Evolutionary conservation across 92 coral and sea anemone genomes (phyloP).

Genomic region (Epizoanthus illoricatus): DNA sequence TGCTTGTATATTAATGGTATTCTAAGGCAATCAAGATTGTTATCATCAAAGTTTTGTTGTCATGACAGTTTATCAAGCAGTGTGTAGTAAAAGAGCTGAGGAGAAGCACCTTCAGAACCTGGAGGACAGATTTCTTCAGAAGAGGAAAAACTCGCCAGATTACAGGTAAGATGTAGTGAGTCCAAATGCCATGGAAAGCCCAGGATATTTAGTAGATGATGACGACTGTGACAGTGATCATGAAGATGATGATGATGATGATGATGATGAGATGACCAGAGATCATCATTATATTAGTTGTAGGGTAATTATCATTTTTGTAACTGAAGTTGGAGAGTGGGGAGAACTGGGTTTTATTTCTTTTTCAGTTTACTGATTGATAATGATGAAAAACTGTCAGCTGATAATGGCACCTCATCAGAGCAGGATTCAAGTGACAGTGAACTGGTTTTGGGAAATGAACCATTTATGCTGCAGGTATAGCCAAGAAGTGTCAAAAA

Average conservation of each 20-base stretch:
- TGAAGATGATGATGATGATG: not conserved
- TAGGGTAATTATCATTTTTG: too few relatives aligned
- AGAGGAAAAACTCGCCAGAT: conserved; percentile 50
- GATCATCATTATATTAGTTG: too few relatives aligned
- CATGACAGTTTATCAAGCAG: conserved; percentile 61
- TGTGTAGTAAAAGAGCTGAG: conserved; percentile 60
- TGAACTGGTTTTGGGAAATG: conserved; percentile 64
- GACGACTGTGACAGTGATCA: not conserved
- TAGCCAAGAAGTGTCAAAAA: conserved; percentile 36
- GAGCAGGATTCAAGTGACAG: conserved; percentile 57
- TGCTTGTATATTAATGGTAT: not conserved
- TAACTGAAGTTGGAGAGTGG: too few relatives aligned
- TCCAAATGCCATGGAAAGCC: not conserved
- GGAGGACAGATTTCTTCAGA: conserved; percentile 82
- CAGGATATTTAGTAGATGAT: conserved; percentile 15
- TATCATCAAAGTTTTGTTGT: not conserved
- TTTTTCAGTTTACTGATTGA: conserved; percentile 5
- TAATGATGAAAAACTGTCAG: not conserved
- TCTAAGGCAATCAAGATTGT: not conserved
- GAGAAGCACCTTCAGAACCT: conserved; percentile 72
- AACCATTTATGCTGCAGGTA: conserved; percentile 59
- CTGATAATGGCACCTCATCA: conserved; percentile 7
- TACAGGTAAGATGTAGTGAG: conserved; percentile 52
- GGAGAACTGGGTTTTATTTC: not conserved
- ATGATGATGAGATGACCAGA: not conserved